These are phyloP conservation scores for Scaptomyza polygonia DNA, from an alignment of 2,888 invertebrate species.

Conservation along the genomic window DNA sequence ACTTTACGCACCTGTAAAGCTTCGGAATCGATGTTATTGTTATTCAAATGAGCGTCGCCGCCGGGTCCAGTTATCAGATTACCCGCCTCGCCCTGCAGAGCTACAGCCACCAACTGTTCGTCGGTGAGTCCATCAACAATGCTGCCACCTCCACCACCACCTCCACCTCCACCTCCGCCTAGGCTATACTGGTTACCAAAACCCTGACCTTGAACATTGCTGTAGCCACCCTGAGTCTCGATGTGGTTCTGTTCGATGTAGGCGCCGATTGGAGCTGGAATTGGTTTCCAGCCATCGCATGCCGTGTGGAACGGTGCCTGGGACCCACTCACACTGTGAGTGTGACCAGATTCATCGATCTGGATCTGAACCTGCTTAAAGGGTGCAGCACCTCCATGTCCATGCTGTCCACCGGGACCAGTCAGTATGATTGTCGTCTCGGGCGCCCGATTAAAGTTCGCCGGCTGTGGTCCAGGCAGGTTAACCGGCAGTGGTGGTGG, in stretches of 20 bases:
- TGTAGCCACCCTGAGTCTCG: constrained; percentile 81
- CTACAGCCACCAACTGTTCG: constrained; percentile 83
- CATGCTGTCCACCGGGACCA: constrained; percentile 34
- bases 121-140: constrained; percentile 78
- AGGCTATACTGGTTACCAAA: constrained; percentile 56
- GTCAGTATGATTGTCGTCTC: constrained; percentile 76
- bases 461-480: constrained; percentile 71
- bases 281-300: constrained; percentile 95
- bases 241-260: constrained; percentile 80
- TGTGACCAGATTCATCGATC: constrained; percentile 79
- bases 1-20: constrained; percentile 55
- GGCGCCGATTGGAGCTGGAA: constrained; percentile 87
- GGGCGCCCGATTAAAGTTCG: constrained; percentile 61
- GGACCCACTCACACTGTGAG: constrained; percentile 78
- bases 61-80: constrained; percentile 56
- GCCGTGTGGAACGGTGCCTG: constrained; percentile 82
- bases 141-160: constrained; percentile 25
- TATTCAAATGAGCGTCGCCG: constrained; percentile 66
- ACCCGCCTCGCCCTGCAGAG: constrained; percentile 73
- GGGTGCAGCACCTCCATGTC: constrained; percentile 53
- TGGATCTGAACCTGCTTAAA: constrained; percentile 86
- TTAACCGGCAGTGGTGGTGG: constrained; percentile 81
- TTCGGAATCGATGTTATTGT: constrained; percentile 65
- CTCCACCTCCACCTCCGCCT: constrained; percentile 20
- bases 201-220: constrained; percentile 59